Conservation (phyloP, 2,113 vertebrate genomes). For the Taxidea taxus region DNA sequence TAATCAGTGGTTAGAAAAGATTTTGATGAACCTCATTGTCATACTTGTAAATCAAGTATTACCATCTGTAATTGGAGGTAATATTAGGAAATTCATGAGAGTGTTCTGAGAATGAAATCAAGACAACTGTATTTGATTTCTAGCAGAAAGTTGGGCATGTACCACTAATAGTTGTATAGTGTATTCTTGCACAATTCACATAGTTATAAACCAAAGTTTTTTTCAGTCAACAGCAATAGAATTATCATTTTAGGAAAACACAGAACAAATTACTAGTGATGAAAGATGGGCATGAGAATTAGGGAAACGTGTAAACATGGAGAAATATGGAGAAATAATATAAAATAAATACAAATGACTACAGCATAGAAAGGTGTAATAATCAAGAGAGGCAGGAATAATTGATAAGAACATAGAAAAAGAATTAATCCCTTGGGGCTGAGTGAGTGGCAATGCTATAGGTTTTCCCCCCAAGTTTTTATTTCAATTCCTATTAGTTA, state of each 20-base stretch:
- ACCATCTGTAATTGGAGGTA: neutral
- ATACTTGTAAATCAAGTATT: neutral
- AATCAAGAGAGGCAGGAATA: neutral
- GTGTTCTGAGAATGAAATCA: neutral
- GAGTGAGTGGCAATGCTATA: neutral
- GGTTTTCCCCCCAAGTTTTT: neutral
- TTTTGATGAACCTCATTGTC: fast-evolving
- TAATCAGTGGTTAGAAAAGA: neutral
- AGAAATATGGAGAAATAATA: neutral
- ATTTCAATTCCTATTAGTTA: neutral
- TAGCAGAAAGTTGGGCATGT: neutral
- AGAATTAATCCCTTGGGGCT: neutral
- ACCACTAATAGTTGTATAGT: neutral
- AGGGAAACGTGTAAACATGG: neutral
- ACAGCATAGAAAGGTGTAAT: neutral
- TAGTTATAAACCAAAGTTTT: neutral
- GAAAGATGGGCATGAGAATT: neutral
- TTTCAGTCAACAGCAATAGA: neutral
- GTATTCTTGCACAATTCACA: neutral
- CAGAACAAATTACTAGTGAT: neutral
- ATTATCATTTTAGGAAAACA: neutral
- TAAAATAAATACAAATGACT: neutral
- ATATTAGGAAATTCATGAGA: neutral
- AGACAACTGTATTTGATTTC: neutral
- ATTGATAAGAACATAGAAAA: neutral